Evolutionary conservation across 1,140 invertebrate genomes (phyloP), one percentile per base, ranked within the genome.

Genomic region (Leptonema lineaticorne): DNA sequence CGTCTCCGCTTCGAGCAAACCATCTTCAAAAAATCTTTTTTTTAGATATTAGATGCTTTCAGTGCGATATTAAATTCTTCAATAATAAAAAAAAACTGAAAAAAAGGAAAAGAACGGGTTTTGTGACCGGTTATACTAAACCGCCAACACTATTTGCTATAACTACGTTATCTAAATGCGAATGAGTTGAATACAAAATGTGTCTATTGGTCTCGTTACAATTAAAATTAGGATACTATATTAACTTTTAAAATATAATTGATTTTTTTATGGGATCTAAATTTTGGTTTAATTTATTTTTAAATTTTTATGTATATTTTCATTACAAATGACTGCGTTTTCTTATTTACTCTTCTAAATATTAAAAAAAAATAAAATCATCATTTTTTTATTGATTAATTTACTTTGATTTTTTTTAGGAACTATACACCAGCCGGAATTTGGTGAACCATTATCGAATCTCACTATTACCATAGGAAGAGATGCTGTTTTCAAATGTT

Each of bases 401-500:
- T n/a, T n/a, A n/a, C n/a, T n/a, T n/a, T n/a, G n/a, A 60, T 73
- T 69, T 77, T 75, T 77, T 78, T 27, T 78, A 85, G 83, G 83
- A 73, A 78, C 82, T 29, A 86, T 86, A 70, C 88, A 86, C 78
- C 88, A 90, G 75, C 93, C 93, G 11, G 90, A 93, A 78, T 95
- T 96, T 77, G 86, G 86, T 30, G 89, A 92, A 74, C 88, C 89
- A 33, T 89, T 95, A 74, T 85, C 86, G 65, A 96, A 96, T 83
- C 83, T 95, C 73, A 94, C 93, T 24, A 86, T 94, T 26, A 85
- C 92, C 62, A 84, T 94, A 45, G 93, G 93, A 69, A 85, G 93
- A 75, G 93, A 95, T 79, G 93, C 93, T 56, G 90, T 87, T 58
- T 94, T 96, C 79, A 90, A 88, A 75, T 96, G 94, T 82, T 86